phyloP scores from a whole-genome alignment of 2,888 invertebrate species.

The Orthosia cruda region DNA sequence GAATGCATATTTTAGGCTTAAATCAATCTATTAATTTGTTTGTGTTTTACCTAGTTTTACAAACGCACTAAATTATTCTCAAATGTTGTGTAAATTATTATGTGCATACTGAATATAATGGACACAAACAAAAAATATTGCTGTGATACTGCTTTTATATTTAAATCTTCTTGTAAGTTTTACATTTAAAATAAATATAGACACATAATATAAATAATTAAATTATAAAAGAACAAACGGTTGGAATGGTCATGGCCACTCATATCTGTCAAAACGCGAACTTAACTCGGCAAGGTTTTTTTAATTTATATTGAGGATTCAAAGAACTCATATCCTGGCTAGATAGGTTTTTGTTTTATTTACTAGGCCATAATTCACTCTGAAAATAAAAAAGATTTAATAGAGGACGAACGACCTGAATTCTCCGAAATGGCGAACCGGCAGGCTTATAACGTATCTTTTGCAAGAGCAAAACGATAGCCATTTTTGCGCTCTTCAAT shows the following conservation, averaged over 20 bases:
- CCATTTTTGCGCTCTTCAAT: no score
- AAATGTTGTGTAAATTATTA: background rate
- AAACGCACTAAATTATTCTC: background rate
- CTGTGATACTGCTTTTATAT: background rate
- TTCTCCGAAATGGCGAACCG: background rate
- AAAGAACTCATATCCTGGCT: background rate
- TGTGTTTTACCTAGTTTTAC: background rate
- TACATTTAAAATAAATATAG: background rate
- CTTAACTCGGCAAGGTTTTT: background rate
- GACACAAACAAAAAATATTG: background rate
- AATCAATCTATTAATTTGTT: background rate
- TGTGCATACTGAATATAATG: background rate
- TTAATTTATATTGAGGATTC: background rate
- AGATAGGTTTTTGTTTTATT: background rate
- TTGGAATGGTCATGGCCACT: conserved; percentile 22
- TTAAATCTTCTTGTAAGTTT: background rate
- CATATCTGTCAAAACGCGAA: background rate
- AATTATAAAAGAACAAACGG: background rate
- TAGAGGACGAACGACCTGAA: background rate
- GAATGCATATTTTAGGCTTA: background rate
- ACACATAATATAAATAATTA: background rate
- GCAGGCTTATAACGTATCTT: no score
- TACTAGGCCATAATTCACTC: background rate
- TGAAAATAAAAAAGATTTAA: no score
- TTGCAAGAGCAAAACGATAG: no score